These are phyloP conservation scores for Octomys mimax DNA, from an alignment of 2,797 vertebrate species.

Conservation along the genomic window DNA sequence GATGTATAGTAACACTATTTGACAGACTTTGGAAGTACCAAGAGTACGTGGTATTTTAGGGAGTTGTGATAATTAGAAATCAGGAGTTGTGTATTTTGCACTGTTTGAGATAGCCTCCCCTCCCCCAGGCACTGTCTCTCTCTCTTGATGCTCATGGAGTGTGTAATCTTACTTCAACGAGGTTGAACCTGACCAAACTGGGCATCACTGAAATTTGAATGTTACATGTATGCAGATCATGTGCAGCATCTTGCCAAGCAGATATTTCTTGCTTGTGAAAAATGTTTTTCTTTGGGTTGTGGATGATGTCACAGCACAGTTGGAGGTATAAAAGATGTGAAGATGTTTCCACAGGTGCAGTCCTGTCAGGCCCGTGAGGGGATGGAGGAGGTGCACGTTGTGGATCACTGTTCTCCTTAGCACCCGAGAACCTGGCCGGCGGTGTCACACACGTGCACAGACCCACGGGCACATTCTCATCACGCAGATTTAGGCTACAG, in stretches of 20 bases:
- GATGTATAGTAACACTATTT: neutral
- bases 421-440: neutral
- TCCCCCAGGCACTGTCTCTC: neutral
- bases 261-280: constrained; percentile 43
- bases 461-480: constrained; percentile 29
- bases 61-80: neutral
- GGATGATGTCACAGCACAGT: constrained; percentile 27
- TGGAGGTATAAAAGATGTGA: constrained; percentile 51
- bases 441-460: neutral
- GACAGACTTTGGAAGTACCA: neutral
- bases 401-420: constrained; percentile 46
- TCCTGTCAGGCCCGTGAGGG: neutral
- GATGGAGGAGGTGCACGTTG: constrained; percentile 13
- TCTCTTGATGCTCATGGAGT: neutral
- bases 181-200: neutral
- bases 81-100: neutral
- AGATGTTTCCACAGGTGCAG: constrained; percentile 55
- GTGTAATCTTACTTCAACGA: neutral
- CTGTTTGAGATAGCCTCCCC: neutral
- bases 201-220: neutral
- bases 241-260: neutral
- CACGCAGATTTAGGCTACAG: constrained; percentile 51
- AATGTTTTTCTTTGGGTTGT: constrained; percentile 15
- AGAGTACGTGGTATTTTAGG: neutral
- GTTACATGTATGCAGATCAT: neutral